Conservation (phyloP, 2,113 vertebrate genomes). For the Spea multiplicata region DNA sequence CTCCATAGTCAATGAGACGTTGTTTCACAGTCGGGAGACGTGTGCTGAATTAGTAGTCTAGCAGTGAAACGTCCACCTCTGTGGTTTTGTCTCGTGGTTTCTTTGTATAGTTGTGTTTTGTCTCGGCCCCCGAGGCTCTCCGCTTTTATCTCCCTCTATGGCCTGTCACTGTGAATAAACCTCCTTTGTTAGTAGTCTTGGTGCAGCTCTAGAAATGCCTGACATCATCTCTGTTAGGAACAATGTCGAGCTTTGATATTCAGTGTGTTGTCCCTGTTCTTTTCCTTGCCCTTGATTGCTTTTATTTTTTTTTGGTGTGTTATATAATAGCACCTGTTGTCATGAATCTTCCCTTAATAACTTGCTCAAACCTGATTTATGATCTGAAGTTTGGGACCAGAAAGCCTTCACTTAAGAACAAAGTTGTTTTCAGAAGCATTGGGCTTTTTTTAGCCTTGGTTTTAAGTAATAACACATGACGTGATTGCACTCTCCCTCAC, state of each 20-base stretch:
- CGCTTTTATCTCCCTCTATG: constrained; percentile 26
- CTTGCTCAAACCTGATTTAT: not conserved
- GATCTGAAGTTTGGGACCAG: not conserved
- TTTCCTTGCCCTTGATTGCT: constrained; percentile 10
- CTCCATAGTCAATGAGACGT: too few relatives aligned
- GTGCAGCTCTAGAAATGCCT: constrained; percentile 17
- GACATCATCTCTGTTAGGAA: constrained; percentile 26
- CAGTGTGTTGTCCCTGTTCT: constrained; percentile 3
- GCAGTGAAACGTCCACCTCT: too few relatives aligned
- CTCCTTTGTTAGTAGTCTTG: constrained; percentile 1
- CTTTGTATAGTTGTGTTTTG: not conserved
- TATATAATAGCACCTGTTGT: constrained; percentile 32
- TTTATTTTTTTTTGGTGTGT: constrained; percentile 9
- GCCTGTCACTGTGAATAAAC: constrained; percentile 38
- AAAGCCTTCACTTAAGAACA: not conserved
- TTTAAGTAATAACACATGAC: too few relatives aligned
- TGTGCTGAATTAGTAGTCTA: too few relatives aligned
- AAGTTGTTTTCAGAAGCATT: not conserved
- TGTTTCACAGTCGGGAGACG: too few relatives aligned
- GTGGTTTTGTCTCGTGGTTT: not conserved
- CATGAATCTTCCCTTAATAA: constrained; percentile 2
- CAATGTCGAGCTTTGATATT: constrained; percentile 7
- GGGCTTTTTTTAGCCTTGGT: too few relatives aligned
- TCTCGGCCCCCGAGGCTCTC: not conserved
- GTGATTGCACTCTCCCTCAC: too few relatives aligned